These are phyloP conservation scores for Julus scandinavius DNA, from an alignment of 2,888 invertebrate genomes.

Conservation along the genomic window DNA sequence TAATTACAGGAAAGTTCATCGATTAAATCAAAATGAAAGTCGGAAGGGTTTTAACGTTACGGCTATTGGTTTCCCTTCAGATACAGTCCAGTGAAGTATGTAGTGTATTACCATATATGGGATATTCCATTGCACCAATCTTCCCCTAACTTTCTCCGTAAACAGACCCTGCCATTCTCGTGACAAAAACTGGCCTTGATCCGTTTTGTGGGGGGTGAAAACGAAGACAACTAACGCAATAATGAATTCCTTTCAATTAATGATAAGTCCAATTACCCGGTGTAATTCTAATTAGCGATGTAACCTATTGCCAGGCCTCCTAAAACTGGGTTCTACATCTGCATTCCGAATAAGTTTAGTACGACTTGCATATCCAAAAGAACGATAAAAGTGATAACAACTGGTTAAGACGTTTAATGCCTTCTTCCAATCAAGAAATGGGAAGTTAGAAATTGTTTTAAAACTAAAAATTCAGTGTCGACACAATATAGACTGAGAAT, in stretches of 20 bases:
- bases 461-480: not conserved
- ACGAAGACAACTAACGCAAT: not conserved
- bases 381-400: constrained; percentile 12
- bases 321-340: not conserved
- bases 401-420: not conserved
- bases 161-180: not conserved
- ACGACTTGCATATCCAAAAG: not conserved
- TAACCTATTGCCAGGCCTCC: not conserved
- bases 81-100: too few relatives aligned
- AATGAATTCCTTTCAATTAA: not conserved
- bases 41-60: too few relatives aligned
- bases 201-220: not conserved
- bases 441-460: not conserved
- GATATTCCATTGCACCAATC: not conserved
- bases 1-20: too few relatives aligned
- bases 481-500: not conserved
- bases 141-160: not conserved
- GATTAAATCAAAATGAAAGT: too few relatives aligned
- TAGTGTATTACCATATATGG: not conserved
- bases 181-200: not conserved
- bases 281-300: not conserved
- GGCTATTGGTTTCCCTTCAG: too few relatives aligned
- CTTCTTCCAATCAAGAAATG: not conserved
- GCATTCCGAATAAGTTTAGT: not conserved
- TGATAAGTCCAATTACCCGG: not conserved